phyloP scores from a whole-genome alignment of 2,113 vertebrate genomes.

The Bothrops jararaca region DNA sequence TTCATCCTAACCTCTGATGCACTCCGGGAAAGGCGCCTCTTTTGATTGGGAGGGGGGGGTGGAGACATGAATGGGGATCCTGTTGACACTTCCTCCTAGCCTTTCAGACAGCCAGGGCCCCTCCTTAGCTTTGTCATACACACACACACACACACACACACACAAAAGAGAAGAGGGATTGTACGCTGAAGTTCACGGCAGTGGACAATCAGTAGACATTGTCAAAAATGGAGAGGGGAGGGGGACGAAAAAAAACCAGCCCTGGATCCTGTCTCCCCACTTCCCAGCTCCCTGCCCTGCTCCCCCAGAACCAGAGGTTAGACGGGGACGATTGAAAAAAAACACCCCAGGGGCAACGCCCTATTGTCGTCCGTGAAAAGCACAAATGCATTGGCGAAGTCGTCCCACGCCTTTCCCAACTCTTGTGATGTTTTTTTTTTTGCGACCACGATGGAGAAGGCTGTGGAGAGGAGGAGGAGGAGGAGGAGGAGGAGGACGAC shows the following conservation, averaged over 20 bases:
- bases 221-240: not conserved
- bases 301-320: no score
- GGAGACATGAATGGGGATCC: not conserved
- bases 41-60: not conserved
- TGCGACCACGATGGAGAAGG: not conserved
- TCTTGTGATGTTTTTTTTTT: not conserved
- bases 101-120: not conserved
- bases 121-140: not conserved
- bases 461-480: not conserved
- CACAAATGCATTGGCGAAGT: not conserved
- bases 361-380: not conserved
- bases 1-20: not conserved
- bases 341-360: not conserved
- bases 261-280: not conserved
- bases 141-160: no score
- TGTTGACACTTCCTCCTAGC: not conserved
- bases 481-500: no score
- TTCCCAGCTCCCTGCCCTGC: not conserved
- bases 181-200: not conserved
- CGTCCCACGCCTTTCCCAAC: not conserved
- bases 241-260: not conserved
- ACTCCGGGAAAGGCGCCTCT: not conserved
- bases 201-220: not conserved
- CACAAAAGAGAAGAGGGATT: slow-evolving; percentile 7
- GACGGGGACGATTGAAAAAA: not conserved